Conservation (phyloP, 1,140 invertebrate species). For the Dendroctonus ponderosae region DNA sequence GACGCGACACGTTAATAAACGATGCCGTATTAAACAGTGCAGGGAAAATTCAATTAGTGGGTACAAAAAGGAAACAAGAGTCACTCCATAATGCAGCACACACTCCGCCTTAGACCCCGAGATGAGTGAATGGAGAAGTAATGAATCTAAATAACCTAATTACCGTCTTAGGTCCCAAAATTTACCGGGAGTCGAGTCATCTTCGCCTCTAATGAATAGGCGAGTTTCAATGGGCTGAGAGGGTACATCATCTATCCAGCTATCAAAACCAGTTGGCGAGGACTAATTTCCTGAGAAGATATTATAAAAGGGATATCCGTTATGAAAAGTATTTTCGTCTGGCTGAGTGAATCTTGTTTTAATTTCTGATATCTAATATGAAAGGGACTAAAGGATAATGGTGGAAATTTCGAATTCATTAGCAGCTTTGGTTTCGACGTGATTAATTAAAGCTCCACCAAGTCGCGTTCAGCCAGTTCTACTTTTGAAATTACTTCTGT, state of each 20-base stretch:
- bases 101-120: conserved; percentile 7
- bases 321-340: too few relatives aligned
- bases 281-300: conserved; percentile 1
- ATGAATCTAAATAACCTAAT: conserved; percentile 44
- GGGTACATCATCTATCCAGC: conserved; percentile 19
- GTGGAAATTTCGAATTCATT: too few relatives aligned
- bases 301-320: too few relatives aligned
- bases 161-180: conserved; percentile 34
- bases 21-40: neutral
- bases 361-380: too few relatives aligned
- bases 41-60: conserved; percentile 18
- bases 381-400: too few relatives aligned
- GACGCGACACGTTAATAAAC: neutral
- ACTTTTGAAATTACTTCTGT: too few relatives aligned
- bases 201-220: conserved; percentile 38
- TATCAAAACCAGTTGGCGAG: conserved; percentile 21
- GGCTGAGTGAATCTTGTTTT: too few relatives aligned
- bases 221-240: conserved; percentile 16
- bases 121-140: conserved; percentile 37
- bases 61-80: conserved; percentile 17
- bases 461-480: too few relatives aligned
- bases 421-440: too few relatives aligned
- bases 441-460: too few relatives aligned
- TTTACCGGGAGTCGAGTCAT: conserved; percentile 32
- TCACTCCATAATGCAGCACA: conserved; percentile 21